Percentiles rank a stretch among this genome's conserved stretches.
These are phyloP conservation scores for Eremophila alpestris DNA, from an alignment of 2,797 vertebrate species.

Conservation along the genomic window DNA sequence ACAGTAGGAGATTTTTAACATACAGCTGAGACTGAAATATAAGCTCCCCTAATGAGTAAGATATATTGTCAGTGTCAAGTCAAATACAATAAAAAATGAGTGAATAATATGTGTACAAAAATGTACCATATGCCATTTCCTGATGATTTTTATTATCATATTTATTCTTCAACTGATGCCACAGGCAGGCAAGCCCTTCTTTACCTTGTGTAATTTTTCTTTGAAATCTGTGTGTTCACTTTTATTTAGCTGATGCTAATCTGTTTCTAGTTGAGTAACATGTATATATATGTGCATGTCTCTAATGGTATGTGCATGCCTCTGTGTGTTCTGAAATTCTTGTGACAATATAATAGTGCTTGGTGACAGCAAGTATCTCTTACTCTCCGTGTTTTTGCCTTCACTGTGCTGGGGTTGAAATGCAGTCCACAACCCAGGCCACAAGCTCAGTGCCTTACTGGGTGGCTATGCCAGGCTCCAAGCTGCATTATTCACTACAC, in stretches of 20 bases:
- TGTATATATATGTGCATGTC: background rate
- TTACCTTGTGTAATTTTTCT: slow-evolving; percentile 10
- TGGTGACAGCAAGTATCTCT: background rate
- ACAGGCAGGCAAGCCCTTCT: slow-evolving; percentile 3
- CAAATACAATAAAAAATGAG: slow-evolving; percentile 65
- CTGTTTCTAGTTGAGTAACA: background rate
- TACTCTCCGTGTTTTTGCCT: background rate
- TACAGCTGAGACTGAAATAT: slow-evolving; percentile 63
- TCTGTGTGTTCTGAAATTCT: background rate
- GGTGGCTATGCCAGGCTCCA: background rate
- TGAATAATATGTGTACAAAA: slow-evolving; percentile 50
- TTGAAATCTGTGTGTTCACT: background rate
- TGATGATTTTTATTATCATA: slow-evolving; percentile 9
- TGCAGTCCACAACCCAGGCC: background rate
- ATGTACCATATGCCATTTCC: slow-evolving; percentile 47
- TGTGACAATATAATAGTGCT: background rate
- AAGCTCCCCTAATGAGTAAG: slow-evolving; percentile 65
- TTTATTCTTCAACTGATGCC: slow-evolving; percentile 29
- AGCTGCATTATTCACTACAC: background rate
- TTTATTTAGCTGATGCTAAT: background rate
- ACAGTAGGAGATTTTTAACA: slow-evolving; percentile 64
- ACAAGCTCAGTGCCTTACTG: background rate
- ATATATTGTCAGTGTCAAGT: slow-evolving; percentile 65
- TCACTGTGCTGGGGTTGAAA: background rate
- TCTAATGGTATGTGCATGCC: background rate